Conservation (phyloP, 2,797 vertebrate genomes). For the Sciurus vulgaris region DNA sequence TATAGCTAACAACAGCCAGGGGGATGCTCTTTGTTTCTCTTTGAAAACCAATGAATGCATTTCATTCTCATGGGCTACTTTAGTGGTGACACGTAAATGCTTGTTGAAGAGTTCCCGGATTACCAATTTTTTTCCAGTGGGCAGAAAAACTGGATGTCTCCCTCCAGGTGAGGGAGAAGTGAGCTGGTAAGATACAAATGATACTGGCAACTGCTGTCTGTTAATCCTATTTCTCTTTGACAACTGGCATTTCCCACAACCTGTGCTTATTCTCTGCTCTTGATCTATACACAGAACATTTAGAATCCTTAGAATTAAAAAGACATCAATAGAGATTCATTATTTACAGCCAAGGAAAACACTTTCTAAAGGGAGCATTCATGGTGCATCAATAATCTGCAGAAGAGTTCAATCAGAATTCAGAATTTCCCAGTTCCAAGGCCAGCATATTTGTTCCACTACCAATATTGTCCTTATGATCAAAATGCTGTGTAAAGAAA, state of each 20-base stretch:
- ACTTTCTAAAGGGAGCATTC: fast-evolving
- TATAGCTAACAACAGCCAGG: fast-evolving
- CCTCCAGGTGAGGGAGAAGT: neutral
- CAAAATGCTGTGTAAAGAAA: neutral
- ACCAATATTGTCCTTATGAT: neutral
- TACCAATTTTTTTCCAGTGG: neutral
- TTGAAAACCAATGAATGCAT: neutral
- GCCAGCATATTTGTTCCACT: neutral
- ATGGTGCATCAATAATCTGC: fast-evolving
- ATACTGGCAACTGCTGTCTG: fast-evolving
- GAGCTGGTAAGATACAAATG: neutral
- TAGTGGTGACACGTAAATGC: too few relatives aligned
- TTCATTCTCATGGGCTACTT: fast-evolving
- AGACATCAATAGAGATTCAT: too few relatives aligned
- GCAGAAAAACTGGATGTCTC: fast-evolving
- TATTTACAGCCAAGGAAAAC: too few relatives aligned
- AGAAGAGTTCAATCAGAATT: neutral
- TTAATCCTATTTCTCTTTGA: fast-evolving
- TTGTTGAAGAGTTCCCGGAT: neutral
- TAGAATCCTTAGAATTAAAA: too few relatives aligned
- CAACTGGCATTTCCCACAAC: neutral
- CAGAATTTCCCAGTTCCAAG: neutral
- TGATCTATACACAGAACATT: neutral
- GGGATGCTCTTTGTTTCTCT: neutral
- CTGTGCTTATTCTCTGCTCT: neutral